Percentiles rank a stretch among this genome's conserved stretches.
phyloP scores from a whole-genome alignment of 2,888 invertebrate species.

The Tenthredo amoena region DNA sequence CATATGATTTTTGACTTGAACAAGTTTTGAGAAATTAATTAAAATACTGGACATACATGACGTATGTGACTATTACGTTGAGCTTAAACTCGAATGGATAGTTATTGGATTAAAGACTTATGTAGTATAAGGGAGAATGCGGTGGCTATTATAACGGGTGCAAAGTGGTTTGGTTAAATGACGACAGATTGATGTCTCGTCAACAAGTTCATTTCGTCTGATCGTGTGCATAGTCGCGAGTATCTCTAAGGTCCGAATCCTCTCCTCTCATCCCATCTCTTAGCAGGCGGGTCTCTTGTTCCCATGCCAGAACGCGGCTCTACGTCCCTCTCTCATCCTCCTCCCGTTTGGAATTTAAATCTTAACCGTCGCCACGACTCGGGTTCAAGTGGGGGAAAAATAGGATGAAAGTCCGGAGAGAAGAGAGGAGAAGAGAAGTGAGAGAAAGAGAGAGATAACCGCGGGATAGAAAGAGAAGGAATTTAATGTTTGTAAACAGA shows the following conservation, averaged over 20 bases:
- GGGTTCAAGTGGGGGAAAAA: constrained; percentile 61
- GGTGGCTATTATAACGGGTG: not conserved
- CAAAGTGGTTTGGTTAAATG: constrained; percentile 50
- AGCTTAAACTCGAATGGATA: not conserved
- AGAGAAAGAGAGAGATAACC: constrained; percentile 52
- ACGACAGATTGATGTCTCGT: constrained; percentile 45
- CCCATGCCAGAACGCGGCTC: constrained; percentile 66
- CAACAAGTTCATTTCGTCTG: constrained; percentile 53
- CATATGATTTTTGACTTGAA: too few relatives aligned
- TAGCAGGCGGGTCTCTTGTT: constrained; percentile 58
- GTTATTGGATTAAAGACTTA: constrained; percentile 20
- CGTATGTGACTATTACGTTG: not conserved
- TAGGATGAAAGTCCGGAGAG: constrained; percentile 49
- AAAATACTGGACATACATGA: not conserved
- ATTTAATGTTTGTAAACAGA: constrained; percentile 72
- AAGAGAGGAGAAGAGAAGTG: constrained; percentile 13
- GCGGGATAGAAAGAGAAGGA: constrained; percentile 56
- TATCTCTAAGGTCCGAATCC: constrained; percentile 51
- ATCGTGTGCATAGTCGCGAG: not conserved
- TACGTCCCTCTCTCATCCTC: constrained; percentile 58
- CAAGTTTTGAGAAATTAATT: not conserved
- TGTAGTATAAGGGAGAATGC: not conserved
- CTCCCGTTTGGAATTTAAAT: constrained; percentile 75
- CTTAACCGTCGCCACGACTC: constrained; percentile 75
- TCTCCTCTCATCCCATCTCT: constrained; percentile 25